Conservation (phyloP, 2,797 vertebrate genomes). For the Lithobates pipiens region DNA sequence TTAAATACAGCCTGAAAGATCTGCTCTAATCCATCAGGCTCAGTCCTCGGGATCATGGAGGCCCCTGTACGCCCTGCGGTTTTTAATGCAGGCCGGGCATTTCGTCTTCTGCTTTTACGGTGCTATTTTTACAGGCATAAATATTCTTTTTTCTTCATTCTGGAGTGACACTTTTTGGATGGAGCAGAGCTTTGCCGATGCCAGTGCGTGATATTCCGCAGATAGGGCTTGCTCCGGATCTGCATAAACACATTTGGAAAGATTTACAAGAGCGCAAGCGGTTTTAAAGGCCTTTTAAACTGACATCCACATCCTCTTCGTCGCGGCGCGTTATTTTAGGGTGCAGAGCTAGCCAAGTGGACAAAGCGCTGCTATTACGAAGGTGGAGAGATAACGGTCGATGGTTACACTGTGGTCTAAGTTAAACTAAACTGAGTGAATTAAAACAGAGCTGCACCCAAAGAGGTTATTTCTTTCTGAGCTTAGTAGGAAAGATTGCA, state of each 20-base stretch:
- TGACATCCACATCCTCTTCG: conserved; percentile 8
- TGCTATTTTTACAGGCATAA: conserved; percentile 9
- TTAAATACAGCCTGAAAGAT: not conserved
- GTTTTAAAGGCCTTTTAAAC: conserved; percentile 23
- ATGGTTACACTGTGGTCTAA: too few relatives aligned
- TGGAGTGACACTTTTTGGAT: conserved; percentile 9
- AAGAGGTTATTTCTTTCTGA: too few relatives aligned
- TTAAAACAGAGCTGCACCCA: not conserved
- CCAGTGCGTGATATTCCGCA: not conserved
- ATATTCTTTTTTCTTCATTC: not conserved
- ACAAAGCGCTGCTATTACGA: too few relatives aligned
- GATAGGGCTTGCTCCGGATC: not conserved
- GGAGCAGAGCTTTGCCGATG: not conserved
- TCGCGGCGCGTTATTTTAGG: not conserved
- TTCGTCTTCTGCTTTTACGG: not conserved
- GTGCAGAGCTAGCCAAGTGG: not conserved
- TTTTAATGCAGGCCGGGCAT: not conserved
- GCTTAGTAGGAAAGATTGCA: too few relatives aligned
- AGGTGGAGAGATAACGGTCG: not conserved
- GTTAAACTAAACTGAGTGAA: too few relatives aligned
- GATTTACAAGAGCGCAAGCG: conserved; percentile 12
- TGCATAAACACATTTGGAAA: not conserved
- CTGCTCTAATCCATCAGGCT: not conserved
- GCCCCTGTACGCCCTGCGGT: not conserved
- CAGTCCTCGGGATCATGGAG: not conserved